phyloP scores from a whole-genome alignment of 2,888 invertebrate genomes.

The Adela reaumurella region DNA sequence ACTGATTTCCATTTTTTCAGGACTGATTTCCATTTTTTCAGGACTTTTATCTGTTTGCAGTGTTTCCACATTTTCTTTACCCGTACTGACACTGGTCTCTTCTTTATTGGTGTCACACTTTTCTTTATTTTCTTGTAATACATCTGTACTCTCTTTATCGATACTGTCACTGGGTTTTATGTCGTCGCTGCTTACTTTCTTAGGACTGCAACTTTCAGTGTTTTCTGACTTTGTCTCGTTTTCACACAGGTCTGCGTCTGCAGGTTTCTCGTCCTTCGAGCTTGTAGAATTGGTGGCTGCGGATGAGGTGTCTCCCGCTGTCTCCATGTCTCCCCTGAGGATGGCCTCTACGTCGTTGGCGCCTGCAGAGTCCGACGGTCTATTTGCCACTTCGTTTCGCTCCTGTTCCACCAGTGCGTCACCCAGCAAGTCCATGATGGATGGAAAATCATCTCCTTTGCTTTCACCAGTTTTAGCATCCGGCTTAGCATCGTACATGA shows the following conservation, averaged over 20 bases:
- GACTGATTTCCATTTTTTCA: conserved; percentile 22
- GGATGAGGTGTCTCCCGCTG: too few species aligned
- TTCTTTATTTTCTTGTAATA: too few species aligned
- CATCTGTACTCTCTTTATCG: too few species aligned
- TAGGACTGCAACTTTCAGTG: too few species aligned
- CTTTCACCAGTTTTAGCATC: conserved; percentile 16
- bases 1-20: conserved; percentile 21
- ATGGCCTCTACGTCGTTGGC: conserved; percentile 49
- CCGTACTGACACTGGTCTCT: neutral
- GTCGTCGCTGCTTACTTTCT: too few species aligned
- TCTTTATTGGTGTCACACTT: too few species aligned
- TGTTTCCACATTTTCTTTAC: conserved; percentile 21
- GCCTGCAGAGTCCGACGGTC: conserved; percentile 13
- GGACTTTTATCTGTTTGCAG: conserved; percentile 22
- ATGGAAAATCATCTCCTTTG: conserved; percentile 38
- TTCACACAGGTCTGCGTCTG: too few species aligned
- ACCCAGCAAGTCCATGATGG: conserved; percentile 50
- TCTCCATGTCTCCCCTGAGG: conserved; percentile 40
- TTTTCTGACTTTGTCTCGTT: too few species aligned
- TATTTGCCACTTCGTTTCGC: neutral
- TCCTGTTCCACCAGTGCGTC: conserved; percentile 13
- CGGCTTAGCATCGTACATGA: conserved; percentile 41
- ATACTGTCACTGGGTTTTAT: too few species aligned
- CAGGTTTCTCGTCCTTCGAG: too few species aligned
- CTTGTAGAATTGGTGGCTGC: too few species aligned